Evolutionary conservation across 2,888 invertebrate species (phyloP).

Genomic region (Drosophila quinaria): DNA sequence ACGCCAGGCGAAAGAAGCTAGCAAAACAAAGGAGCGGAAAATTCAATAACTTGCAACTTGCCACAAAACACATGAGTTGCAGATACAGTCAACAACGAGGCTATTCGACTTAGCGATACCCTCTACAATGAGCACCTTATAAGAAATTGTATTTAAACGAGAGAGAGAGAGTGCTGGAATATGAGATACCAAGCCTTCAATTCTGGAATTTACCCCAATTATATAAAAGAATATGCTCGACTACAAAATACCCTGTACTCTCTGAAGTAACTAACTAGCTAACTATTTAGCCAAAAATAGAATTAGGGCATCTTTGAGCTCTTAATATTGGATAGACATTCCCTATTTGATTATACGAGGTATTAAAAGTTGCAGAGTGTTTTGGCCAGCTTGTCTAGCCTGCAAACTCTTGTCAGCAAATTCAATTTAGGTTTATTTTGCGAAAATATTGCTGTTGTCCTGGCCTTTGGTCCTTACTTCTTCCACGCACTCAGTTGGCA

Average conservation of each 20-base stretch:
- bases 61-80: slow-evolving; percentile 33
- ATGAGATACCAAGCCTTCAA: neutral
- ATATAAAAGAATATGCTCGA: neutral
- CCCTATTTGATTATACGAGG: no score
- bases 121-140: neutral
- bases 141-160: neutral
- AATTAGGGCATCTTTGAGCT: no score
- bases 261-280: neutral
- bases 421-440: slow-evolving; percentile 70
- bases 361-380: neutral
- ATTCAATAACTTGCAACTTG: slow-evolving; percentile 22
- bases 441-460: slow-evolving; percentile 47
- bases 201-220: no score
- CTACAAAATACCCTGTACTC: neutral
- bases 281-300: no score
- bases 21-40: slow-evolving; percentile 64
- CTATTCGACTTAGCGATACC: slow-evolving; percentile 30
- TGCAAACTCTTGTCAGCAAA: slow-evolving; percentile 55
- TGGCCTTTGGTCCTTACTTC: slow-evolving; percentile 23
- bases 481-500: slow-evolving; percentile 41
- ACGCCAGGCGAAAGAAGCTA: slow-evolving; percentile 58
- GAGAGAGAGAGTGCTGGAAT: neutral
- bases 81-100: slow-evolving; percentile 16
- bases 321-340: neutral
- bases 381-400: slow-evolving; percentile 7